Evolutionary conservation across 2,888 invertebrate species (phyloP).

Genomic region (Laspeyria flexula): DNA sequence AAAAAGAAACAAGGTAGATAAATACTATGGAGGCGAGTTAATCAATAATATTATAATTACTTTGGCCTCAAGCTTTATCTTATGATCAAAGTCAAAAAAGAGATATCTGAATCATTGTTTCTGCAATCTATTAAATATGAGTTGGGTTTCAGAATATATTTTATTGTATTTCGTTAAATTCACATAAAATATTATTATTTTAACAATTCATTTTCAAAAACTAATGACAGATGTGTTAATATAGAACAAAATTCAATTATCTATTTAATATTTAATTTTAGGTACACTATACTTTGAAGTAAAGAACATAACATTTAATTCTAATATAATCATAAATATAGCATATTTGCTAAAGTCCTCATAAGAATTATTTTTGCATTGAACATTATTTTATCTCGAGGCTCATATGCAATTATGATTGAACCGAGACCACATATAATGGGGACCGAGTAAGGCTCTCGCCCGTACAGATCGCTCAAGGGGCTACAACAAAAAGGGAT

Average conservation of each 20-base stretch:
- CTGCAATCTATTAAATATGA: background rate
- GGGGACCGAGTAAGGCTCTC: conserved; percentile 72
- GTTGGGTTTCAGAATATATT: too few species aligned
- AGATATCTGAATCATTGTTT: background rate
- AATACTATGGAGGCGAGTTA: conserved; percentile 1
- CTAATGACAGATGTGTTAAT: too few species aligned
- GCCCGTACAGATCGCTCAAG: conserved; percentile 81
- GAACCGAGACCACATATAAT: conserved; percentile 80
- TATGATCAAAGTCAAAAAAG: conserved; percentile 18
- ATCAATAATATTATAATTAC: conserved; percentile 17
- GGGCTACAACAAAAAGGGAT: conserved; percentile 83
- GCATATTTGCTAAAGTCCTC: conserved; percentile 46
- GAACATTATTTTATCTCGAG: conserved; percentile 73
- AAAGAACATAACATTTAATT: too few species aligned
- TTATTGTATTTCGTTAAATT: too few species aligned
- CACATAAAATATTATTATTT: too few species aligned
- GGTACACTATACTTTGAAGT: too few species aligned
- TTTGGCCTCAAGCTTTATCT: conserved; percentile 6
- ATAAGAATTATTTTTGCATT: conserved; percentile 65
- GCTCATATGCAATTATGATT: conserved; percentile 84
- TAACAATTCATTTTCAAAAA: too few species aligned
- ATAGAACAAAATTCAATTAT: too few species aligned
- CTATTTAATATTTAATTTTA: too few species aligned
- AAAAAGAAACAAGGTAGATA: conserved; percentile 9
- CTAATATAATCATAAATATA: conserved; percentile 3